Evolutionary conservation across 2,113 vertebrate genomes (phyloP), one percentile per base, ranked within the genome.

Genomic region (Scartelaos histophorus): DNA sequence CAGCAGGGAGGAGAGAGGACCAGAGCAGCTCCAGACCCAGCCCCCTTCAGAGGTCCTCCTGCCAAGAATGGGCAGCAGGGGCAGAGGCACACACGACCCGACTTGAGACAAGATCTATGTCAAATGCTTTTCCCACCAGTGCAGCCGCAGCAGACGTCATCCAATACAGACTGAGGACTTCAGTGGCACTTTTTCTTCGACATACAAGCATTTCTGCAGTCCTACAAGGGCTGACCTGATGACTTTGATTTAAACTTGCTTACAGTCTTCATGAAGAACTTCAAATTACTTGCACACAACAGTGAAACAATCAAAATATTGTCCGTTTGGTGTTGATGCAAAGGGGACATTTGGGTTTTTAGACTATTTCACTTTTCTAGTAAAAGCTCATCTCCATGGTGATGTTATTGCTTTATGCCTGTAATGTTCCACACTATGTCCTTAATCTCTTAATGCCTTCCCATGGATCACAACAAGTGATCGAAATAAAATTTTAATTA

Each of bases 41-140:
- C 58, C 85, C 88, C 92, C 91, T 83, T 86, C 86, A 80, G 46
- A 29, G 73, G 79, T 81, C 81, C 84, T 85, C 70, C 81, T 79
- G 77, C 82, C 89, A 89, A 25, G 22, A 58, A 87, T 87, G 79
- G 87, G 88, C 85, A 79, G 82, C 76, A 66, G 70, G 76, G 84
- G 69, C 77, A 82, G 77, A 83, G 80, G 78, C 66, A 79, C 1
- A 29, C 58, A 34, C 58, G 79, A 73, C 71, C 80, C 56, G 56
- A 51, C 71, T 68, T 24, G n/a, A 21, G 66, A 78, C 70, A 60
- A 76, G 77, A 73, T 78, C 73, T 72, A 43, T 80, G 72, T 70
- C 82, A 60, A 65, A 65, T 45, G 70, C 35, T 71, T 67, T 68
- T 72, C 67, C 45, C 34, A 43, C 66, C 56, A 70, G 54, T 70